Evolutionary conservation across 2,797 vertebrate genomes (phyloP), one percentile per base, ranked within the genome.

Genomic region (Pagetopsis macropterus): DNA sequence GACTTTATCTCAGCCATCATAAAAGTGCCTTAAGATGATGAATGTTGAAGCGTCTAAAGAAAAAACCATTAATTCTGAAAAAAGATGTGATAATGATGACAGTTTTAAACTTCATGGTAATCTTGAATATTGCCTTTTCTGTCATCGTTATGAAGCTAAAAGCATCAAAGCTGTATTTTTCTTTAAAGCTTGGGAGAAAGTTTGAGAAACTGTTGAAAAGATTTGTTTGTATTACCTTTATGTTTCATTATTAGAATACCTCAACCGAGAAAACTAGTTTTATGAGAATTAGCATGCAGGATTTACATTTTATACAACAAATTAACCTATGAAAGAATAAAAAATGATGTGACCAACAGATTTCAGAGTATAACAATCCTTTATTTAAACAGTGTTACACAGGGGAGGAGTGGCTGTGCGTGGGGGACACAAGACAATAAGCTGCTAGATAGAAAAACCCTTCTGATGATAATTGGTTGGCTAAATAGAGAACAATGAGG

Each of bases 361-460:
- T 48, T 48, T 78, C 71, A 86, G 87, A 92, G 89, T 88, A 92
- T 89, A 91, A 93, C 90, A 94, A 93, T 88, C 77, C 87, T 94
- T 94, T 94, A 94, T 94, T 94, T 90, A 72, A 93, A 94, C 92
- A 91, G 91, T 93, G 92, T 93, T 91, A 93, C 91, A 93, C 83
- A 74, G 79, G 86, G 78, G 75, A 66, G 72, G 60, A 72, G 89
- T 88, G 87, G 82, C 77, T 83, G 87, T 82, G 87, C 78, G 76
- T 67, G 78, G 56, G 65, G 82, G 81, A 88, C 83, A 89, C 86
- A 60, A 88, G 70, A 89, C 88, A 84, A 40, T 50, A 94, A 93
- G 90, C 89, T 88, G 87, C 88, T 91, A 90, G 83, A 90, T 76
- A 85, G 82, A 81, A 82, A 73, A 76, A 81, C 40, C 48, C 70